Conservation (phyloP, 2,113 vertebrate genomes). For the Taurulus bubalis region DNA sequence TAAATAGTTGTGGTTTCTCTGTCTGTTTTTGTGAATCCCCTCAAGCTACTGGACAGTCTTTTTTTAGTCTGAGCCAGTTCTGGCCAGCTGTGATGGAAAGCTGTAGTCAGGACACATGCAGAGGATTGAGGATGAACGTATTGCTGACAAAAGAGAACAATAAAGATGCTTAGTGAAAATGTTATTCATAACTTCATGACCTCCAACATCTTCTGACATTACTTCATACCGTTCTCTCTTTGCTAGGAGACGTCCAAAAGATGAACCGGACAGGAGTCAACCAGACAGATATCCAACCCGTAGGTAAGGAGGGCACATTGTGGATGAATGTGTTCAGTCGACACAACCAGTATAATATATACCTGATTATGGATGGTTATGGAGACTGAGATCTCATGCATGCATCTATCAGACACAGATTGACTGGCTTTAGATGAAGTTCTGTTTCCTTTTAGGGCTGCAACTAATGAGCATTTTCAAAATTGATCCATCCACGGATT, state of each 20-base stretch:
- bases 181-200: not conserved
- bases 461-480: not conserved
- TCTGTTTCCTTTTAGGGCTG: not conserved
- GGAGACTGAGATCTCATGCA: not conserved
- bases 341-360: not conserved
- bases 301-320: constrained; percentile 73
- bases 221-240: not conserved
- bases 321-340: not conserved
- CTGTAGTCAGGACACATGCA: not conserved
- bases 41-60: not conserved
- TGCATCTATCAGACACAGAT: not conserved
- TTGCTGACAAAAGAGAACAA: not conserved
- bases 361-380: not conserved
- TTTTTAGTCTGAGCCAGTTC: not conserved
- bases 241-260: constrained; percentile 79
- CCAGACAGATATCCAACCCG: constrained; percentile 83
- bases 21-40: constrained; percentile 1
- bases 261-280: constrained; percentile 80
- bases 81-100: constrained; percentile 19
- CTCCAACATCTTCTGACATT: not conserved
- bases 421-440: not conserved
- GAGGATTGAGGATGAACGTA: not conserved
- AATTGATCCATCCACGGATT: not conserved
- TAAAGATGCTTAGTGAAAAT: not conserved
- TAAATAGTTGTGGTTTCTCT: constrained; percentile 7